Percentiles rank a stretch among this genome's conserved stretches.
Evolutionary conservation across 2,113 vertebrate species (phyloP).

Genomic region (Sardina pilchardus): DNA sequence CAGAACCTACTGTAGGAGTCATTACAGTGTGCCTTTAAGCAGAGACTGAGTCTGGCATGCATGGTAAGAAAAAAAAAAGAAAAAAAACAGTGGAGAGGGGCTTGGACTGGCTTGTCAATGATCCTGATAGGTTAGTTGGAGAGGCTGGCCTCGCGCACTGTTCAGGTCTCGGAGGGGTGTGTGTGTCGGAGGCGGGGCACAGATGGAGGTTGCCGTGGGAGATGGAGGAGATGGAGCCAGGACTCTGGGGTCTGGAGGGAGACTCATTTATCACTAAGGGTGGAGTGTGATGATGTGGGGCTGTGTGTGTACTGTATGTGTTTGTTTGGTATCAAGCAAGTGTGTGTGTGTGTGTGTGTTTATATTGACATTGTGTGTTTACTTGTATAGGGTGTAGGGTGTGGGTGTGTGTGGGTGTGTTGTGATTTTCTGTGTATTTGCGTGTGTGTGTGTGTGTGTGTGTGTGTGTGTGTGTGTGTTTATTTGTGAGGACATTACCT

Average conservation of each 20-base stretch:
- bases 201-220: neutral
- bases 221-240: neutral
- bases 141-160: neutral
- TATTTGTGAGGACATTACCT: constrained; percentile 75
- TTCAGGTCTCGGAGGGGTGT: neutral
- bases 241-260: neutral
- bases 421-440: neutral
- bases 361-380: neutral
- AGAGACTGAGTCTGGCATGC: neutral
- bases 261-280: neutral
- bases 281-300: neutral
- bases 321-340: too few species aligned
- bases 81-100: neutral
- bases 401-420: constrained; percentile 7
- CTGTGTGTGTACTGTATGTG: too few species aligned
- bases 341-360: neutral
- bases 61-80: too few species aligned
- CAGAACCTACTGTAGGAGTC: neutral
- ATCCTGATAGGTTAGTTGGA: neutral
- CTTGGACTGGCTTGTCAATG: neutral
- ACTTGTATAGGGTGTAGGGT: neutral
- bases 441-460: neutral
- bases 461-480: constrained; percentile 3
- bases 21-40: neutral
- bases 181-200: constrained; percentile 12